phyloP scores from a whole-genome alignment of 2,113 vertebrate genomes.

The Callopanchax toddi region DNA sequence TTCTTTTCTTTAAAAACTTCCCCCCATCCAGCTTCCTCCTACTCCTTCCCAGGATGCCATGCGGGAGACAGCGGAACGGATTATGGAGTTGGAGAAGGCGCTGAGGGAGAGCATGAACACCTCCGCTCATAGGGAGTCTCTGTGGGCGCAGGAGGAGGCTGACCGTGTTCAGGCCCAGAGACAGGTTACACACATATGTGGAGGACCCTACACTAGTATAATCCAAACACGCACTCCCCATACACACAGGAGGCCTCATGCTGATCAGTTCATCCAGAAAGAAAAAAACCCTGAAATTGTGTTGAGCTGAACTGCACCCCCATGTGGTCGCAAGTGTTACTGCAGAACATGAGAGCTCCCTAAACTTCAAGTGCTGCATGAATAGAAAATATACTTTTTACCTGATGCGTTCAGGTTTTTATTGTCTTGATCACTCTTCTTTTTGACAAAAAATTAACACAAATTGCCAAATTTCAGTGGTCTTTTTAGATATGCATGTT shows the following conservation, averaged over 20 bases:
- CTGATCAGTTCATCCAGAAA: background rate
- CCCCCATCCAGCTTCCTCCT: slow-evolving; percentile 37
- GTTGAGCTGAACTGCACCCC: slow-evolving; percentile 41
- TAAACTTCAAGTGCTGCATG: too few relatives aligned
- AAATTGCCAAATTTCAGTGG: background rate
- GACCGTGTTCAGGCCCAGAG: slow-evolving; percentile 71
- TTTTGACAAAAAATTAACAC: slow-evolving; percentile 18
- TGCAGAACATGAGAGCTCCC: slow-evolving; percentile 1
- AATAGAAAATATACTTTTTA: too few relatives aligned
- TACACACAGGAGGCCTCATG: background rate
- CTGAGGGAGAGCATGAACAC: slow-evolving; percentile 80
- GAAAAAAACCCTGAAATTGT: background rate
- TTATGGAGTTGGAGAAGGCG: slow-evolving; percentile 76
- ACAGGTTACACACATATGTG: slow-evolving; percentile 59
- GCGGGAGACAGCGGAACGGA: slow-evolving; percentile 71
- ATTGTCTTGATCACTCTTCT: background rate
- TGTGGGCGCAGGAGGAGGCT: slow-evolving; percentile 77
- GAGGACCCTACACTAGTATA: background rate
- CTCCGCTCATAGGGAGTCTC: slow-evolving; percentile 75
- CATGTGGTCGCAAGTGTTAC: slow-evolving; percentile 46
- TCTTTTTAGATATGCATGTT: slow-evolving; percentile 15
- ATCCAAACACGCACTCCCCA: slow-evolving; percentile 3
- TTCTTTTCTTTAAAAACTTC: slow-evolving; percentile 10
- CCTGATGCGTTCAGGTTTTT: background rate
- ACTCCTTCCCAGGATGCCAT: slow-evolving; percentile 72